Base-by-base conservation (phyloP, 2,888 invertebrate genomes). In the Xestia xanthographa region DNA sequence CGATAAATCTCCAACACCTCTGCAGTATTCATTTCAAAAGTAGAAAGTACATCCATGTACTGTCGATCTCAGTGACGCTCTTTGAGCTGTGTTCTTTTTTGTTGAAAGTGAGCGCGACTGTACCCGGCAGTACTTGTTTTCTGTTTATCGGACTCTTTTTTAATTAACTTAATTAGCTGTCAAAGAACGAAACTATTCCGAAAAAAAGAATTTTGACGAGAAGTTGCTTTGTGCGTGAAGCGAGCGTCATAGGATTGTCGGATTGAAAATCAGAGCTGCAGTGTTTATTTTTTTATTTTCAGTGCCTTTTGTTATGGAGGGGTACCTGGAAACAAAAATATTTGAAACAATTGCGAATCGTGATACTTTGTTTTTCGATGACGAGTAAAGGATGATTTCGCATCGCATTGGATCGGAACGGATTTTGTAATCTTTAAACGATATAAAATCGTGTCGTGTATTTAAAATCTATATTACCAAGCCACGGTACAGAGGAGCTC, bases 11-110 rank as follows among this genome's bases (percentile, higher is more conserved):
- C 38, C 4, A 0, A 1, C 53, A 34, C 3, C 22, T 26, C 8
- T 34, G n/a, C 41, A 62, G 11, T 50, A 34, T 43, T n/a, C 17
- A 34, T 50, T 63, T 50, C 9, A 43, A 66, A 60, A 53, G n/a
- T 12, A 53, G 11, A n/a, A 5, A n/a, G 41, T 50, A 75, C n/a
- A 62, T 22, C 48, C 41, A n/a, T 48, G 48, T 63, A 60, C 66
- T 66, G 56, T 66, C 63, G 48, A 77, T 71, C 66, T 65, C 73
- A 63, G 26, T 11, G 53, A 22, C 20, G 45, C 41, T 81, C 75
- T 74, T 76, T 72, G 69, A 72, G 58, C 11, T 12, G 22, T 45
- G 4, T 85, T 74, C 48, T 77, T 74, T 85, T 79, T 77, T 77
- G 66, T 77, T 41, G n/a, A 41, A 41, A 41, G 6, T 9, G 53